Evolutionary conservation across 2,888 invertebrate species (phyloP).

Genomic region (Achlya flavicornis): DNA sequence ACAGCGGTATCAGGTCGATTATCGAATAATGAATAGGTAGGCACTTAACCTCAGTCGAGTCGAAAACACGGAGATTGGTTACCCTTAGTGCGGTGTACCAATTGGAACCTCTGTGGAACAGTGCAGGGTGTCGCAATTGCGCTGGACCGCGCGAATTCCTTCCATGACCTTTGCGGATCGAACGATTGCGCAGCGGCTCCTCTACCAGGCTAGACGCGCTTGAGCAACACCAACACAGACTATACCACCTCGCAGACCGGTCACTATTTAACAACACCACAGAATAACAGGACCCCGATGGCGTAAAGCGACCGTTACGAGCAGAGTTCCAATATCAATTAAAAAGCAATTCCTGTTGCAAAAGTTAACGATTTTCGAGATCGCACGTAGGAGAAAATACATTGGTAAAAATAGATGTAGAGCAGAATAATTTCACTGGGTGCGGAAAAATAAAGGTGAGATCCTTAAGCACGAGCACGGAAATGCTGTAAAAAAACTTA

Average conservation of each 20-base stretch:
- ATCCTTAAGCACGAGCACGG: no score
- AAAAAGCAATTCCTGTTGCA: no score
- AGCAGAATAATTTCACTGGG: no score
- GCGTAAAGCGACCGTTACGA: neutral
- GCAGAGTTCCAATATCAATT: neutral
- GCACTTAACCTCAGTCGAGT: neutral
- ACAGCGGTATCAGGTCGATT: conserved; percentile 29
- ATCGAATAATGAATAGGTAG: conserved; percentile 24
- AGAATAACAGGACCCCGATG: neutral
- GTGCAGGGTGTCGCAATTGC: conserved; percentile 69
- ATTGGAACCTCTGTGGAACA: conserved; percentile 65
- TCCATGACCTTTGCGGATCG: conserved; percentile 82
- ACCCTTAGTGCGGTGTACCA: conserved; percentile 38
- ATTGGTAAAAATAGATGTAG: no score
- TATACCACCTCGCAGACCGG: conserved; percentile 34
- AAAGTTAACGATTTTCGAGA: neutral
- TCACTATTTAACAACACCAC: neutral
- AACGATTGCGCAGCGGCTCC: conserved; percentile 79
- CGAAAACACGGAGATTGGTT: conserved; percentile 40
- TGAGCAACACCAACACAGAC: conserved; percentile 76
- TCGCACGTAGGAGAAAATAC: neutral
- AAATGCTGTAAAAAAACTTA: no score
- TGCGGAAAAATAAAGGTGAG: no score
- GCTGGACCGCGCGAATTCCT: conserved; percentile 82
- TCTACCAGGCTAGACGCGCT: conserved; percentile 76